Percentiles rank a stretch among this genome's conserved stretches.
These are phyloP conservation scores for Zelleria hepariella DNA, from an alignment of 2,888 invertebrate genomes.

Conservation along the genomic window DNA sequence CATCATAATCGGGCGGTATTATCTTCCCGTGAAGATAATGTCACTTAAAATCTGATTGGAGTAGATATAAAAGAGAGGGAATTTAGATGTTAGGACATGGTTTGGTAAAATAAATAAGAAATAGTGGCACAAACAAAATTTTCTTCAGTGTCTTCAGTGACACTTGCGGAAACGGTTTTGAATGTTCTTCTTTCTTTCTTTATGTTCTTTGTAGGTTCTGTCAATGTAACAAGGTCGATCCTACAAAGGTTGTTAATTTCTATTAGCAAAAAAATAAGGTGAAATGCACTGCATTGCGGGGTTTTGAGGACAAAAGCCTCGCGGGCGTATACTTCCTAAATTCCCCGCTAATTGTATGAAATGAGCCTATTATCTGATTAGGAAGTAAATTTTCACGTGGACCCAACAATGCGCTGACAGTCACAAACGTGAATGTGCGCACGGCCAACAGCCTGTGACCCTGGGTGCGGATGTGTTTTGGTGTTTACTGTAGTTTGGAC, in stretches of 20 bases:
- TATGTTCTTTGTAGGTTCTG: background rate
- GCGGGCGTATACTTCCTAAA: constrained; percentile 12
- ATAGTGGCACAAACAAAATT: background rate
- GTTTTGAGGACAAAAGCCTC: background rate
- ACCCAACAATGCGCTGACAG: constrained; percentile 31
- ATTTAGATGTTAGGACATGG: background rate
- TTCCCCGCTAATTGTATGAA: constrained; percentile 18
- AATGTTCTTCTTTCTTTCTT: background rate
- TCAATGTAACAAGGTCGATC: background rate
- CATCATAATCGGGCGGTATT: background rate
- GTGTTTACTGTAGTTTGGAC: background rate
- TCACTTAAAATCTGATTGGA: background rate
- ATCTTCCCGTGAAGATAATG: background rate
- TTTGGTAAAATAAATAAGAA: background rate
- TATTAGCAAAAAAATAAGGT: background rate
- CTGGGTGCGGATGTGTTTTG: background rate
- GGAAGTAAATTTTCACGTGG: constrained; percentile 46
- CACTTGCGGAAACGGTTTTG: background rate
- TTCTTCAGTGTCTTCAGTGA: background rate
- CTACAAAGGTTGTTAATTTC: background rate
- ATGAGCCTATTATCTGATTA: constrained; percentile 47
- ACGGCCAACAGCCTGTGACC: constrained; percentile 21
- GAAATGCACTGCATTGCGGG: background rate
- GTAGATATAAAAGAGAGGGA: background rate
- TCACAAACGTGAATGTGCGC: constrained; percentile 16